Conservation (phyloP, 1,140 invertebrate genomes). For the Coenobita brevimanus region DNA sequence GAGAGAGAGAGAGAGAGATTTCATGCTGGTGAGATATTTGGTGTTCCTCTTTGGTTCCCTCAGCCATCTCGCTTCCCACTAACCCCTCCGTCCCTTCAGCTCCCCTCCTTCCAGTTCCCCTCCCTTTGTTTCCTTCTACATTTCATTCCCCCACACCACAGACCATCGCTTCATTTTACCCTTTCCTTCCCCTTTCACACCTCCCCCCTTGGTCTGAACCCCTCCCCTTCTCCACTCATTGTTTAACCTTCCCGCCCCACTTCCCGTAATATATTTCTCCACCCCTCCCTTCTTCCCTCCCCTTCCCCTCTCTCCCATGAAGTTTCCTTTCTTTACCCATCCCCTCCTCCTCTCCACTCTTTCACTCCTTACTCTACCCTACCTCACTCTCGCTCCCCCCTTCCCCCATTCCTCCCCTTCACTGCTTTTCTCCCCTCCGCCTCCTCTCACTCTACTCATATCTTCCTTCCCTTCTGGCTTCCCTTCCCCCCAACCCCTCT, state of each 20-base stretch:
- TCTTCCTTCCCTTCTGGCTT: not conserved
- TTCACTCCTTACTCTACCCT: not conserved
- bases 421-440: not conserved
- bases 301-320: not conserved
- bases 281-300: not conserved
- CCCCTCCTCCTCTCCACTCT: not conserved
- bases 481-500: not conserved
- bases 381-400: no score
- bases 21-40: no score
- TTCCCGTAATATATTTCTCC: not conserved
- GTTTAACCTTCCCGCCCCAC: no score
- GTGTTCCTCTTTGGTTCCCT: not conserved
- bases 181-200: slow-evolving; percentile 7
- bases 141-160: not conserved
- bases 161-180: not conserved
- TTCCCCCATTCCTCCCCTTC: not conserved
- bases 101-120: slow-evolving; percentile 12
- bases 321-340: not conserved
- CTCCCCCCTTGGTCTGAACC: not conserved
- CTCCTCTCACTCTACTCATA: not conserved
- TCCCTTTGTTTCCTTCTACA: slow-evolving; percentile 10
- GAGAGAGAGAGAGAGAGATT: not conserved
- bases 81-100: slow-evolving; percentile 18
- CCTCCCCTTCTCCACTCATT: no score
- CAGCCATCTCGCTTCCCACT: not conserved